Conservation (phyloP, 2,113 vertebrate genomes). For the Noctilio leporinus region DNA sequence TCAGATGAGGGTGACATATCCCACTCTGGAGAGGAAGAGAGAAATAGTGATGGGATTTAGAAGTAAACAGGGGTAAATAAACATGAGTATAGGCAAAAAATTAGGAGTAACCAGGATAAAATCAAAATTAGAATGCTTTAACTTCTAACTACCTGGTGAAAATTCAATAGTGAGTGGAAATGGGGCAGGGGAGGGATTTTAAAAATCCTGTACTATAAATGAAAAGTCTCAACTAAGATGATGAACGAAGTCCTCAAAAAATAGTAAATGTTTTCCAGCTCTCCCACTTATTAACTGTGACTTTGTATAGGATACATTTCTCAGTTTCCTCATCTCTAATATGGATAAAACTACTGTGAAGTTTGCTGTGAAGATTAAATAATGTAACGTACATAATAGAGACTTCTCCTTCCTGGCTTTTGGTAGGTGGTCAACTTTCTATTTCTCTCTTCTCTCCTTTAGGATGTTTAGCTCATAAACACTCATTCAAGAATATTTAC, state of each 20-base stretch:
- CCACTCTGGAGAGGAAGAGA: not conserved
- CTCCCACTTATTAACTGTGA: not conserved
- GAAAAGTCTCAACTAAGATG: not conserved
- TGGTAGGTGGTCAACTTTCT: not conserved
- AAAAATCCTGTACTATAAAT: not conserved
- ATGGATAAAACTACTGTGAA: not conserved
- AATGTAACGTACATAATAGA: rapidly evolving
- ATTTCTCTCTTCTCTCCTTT: not conserved
- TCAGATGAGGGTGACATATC: not conserved
- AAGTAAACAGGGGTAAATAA: not conserved
- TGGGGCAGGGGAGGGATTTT: not conserved
- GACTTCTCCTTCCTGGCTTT: not conserved
- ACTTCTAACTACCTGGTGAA: not conserved
- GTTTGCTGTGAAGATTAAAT: not conserved
- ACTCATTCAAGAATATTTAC: not conserved
- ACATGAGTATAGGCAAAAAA: not conserved
- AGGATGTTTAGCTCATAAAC: not conserved
- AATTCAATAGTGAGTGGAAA: not conserved
- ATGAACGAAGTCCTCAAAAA: not conserved
- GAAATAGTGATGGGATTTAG: too few species aligned
- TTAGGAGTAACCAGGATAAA: not conserved
- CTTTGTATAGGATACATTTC: not conserved
- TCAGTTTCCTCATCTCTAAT: not conserved
- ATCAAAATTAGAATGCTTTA: not conserved
- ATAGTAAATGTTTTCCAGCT: not conserved